phyloP scores from a whole-genome alignment of 2,797 vertebrate species.

The Margarornis squamiger region DNA sequence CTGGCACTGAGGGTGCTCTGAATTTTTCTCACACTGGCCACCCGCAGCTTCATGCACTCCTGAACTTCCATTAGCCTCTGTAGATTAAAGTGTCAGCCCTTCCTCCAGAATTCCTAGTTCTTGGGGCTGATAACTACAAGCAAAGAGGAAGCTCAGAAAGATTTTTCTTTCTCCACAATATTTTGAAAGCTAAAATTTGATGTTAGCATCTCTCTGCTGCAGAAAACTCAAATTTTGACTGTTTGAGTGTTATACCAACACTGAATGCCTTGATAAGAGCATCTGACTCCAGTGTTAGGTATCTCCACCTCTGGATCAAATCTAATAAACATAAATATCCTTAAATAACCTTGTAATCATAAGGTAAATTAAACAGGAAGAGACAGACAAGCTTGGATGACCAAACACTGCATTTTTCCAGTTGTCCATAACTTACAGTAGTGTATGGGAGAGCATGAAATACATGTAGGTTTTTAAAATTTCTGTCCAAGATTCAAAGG shows the following conservation, averaged over 20 bases:
- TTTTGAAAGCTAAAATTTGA: neutral
- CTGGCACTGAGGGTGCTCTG: neutral
- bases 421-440: neutral
- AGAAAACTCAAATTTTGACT: neutral
- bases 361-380: neutral
- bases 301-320: neutral
- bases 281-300: neutral
- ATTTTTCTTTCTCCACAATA: neutral
- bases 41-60: rapidly evolving
- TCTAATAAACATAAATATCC: neutral
- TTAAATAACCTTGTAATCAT: neutral
- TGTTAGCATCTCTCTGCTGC: neutral
- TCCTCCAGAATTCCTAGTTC: neutral
- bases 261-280: neutral
- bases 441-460: neutral
- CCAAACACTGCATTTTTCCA: neutral
- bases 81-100: neutral
- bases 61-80: neutral
- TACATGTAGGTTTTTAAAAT: rapidly evolving
- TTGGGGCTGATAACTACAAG: neutral
- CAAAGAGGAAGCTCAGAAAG: neutral
- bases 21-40: neutral
- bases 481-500: neutral
- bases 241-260: neutral
- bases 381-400: neutral